phyloP scores from a whole-genome alignment of 2,113 vertebrate genomes.

The Osmerus mordax region DNA sequence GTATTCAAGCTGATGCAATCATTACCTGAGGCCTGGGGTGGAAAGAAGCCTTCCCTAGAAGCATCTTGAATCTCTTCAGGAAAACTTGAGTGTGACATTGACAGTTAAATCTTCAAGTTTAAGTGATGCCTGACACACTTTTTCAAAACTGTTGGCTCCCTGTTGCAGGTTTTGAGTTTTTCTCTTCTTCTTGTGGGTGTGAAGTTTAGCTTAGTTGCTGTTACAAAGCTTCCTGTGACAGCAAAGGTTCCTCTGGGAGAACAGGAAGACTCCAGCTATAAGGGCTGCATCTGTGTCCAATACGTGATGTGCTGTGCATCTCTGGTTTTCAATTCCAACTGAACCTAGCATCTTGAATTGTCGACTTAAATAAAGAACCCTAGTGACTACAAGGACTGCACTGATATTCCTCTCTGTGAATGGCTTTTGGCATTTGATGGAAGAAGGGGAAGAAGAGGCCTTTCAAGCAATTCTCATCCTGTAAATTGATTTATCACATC shows the following conservation, averaged over 20 bases:
- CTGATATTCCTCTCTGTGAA: neutral
- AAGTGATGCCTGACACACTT: neutral
- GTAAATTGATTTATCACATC: conserved; percentile 11
- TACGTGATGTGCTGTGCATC: too few species aligned
- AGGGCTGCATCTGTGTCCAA: conserved; percentile 19
- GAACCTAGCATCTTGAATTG: too few species aligned
- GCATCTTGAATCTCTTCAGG: neutral
- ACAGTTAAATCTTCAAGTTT: conserved; percentile 4
- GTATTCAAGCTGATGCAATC: conserved; percentile 38
- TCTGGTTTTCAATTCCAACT: too few species aligned
- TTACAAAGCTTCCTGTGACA: conserved; percentile 36
- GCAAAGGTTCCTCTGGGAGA: conserved; percentile 38
- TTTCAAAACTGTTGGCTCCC: neutral
- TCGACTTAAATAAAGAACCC: too few species aligned
- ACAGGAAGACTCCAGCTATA: neutral
- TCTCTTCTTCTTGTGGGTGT: conserved; percentile 6
- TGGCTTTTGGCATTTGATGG: neutral
- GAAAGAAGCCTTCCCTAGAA: conserved; percentile 5
- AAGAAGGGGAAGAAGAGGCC: neutral
- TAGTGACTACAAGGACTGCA: too few species aligned
- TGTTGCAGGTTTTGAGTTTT: conserved; percentile 16
- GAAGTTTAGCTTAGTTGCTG: conserved; percentile 20
- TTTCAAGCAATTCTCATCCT: conserved; percentile 16
- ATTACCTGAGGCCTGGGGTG: conserved; percentile 4
- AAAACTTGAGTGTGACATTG: too few species aligned